phyloP scores from a whole-genome alignment of 2,113 vertebrate species.

The Crotophaga sulcirostris region DNA sequence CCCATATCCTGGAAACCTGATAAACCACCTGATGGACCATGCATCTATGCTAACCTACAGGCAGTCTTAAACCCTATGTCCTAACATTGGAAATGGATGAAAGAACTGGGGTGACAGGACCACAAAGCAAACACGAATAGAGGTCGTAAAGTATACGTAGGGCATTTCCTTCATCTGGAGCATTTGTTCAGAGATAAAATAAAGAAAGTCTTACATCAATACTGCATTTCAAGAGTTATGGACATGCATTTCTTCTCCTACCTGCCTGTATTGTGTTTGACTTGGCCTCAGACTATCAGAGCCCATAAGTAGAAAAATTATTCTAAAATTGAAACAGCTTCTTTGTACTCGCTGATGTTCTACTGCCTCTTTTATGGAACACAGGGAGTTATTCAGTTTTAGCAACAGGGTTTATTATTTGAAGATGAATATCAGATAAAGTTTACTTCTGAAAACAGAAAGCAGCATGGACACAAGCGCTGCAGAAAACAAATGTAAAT shows the following conservation, averaged over 20 bases:
- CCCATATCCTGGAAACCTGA: accelerated
- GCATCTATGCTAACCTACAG: not conserved
- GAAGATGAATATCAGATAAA: conserved; percentile 9
- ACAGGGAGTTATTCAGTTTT: not conserved
- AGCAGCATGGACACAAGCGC: not conserved
- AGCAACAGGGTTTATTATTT: conserved; percentile 32
- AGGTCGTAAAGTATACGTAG: not conserved
- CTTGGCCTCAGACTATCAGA: not conserved
- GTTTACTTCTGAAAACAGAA: conserved; percentile 12
- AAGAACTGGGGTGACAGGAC: not conserved
- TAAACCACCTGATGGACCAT: not conserved
- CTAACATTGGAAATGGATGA: not conserved
- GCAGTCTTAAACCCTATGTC: not conserved
- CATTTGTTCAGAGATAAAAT: not conserved
- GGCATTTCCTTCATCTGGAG: not conserved
- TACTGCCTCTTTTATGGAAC: not conserved
- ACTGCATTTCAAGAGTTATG: not conserved
- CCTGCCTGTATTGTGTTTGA: not conserved
- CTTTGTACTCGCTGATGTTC: not conserved
- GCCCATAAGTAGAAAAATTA: conserved; percentile 9
- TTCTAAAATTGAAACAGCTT: not conserved
- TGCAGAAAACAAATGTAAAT: not conserved
- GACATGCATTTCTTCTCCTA: not conserved
- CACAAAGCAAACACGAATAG: not conserved
- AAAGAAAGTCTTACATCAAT: not conserved